phyloP scores from a whole-genome alignment of 2,113 vertebrate species.

The Aramus guarauna region DNA sequence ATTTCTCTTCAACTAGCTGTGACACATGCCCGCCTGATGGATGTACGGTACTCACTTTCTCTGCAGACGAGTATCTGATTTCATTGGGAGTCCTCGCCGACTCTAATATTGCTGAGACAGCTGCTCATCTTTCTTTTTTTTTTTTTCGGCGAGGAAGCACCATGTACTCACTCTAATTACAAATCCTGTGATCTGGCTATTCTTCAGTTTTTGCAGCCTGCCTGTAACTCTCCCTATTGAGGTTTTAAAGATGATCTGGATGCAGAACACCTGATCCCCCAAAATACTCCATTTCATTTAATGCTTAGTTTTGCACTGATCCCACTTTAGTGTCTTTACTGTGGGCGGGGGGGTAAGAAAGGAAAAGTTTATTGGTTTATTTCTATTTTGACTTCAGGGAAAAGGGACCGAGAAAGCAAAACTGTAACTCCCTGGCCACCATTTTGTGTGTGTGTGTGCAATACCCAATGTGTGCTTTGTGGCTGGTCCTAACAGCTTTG shows the following conservation, averaged over 20 bases:
- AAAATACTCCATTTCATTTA: background rate
- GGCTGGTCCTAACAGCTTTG: background rate
- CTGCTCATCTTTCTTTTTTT: slow-evolving; percentile 45
- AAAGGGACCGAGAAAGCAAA: background rate
- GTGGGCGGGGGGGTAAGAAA: background rate
- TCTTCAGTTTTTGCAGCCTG: slow-evolving; percentile 35
- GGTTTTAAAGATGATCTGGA: background rate
- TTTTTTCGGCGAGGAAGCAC: slow-evolving; percentile 28
- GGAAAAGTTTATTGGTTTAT: background rate
- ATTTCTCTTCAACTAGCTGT: slow-evolving; percentile 52
- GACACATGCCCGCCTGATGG: slow-evolving; percentile 59
- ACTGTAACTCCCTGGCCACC: background rate
- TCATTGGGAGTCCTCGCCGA: slow-evolving; percentile 49
- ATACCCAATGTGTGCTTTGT: background rate
- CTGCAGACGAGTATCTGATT: slow-evolving; percentile 59
- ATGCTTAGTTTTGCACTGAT: background rate
- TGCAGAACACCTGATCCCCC: background rate
- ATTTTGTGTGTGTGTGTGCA: background rate
- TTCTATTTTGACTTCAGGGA: background rate
- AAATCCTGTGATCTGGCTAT: slow-evolving; percentile 51
- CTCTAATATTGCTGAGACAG: slow-evolving; percentile 60
- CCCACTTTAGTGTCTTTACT: background rate
- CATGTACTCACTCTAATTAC: slow-evolving; percentile 63
- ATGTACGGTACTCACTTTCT: slow-evolving; percentile 22
- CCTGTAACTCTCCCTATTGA: background rate